A percentile compares a stretch with the other conserved stretches of the same genome.
Evolutionary conservation across 2,797 vertebrate species (phyloP).

Genomic region (Hydrophis major): DNA sequence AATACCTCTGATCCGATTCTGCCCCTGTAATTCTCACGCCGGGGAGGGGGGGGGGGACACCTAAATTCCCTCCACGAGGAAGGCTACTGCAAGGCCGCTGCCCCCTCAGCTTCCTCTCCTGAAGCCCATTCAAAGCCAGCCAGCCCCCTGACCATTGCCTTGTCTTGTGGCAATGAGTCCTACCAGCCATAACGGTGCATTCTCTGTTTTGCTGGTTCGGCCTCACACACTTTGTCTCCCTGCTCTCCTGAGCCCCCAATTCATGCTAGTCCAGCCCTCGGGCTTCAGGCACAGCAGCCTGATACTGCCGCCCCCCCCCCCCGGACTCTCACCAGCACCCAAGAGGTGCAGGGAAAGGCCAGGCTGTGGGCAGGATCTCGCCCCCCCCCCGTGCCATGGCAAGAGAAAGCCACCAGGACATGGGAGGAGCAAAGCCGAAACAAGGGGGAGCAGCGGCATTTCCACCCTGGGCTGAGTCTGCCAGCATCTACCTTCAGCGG

Average conservation of each 20-base stretch:
- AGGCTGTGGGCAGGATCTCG: fast-evolving
- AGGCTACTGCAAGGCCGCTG: neutral
- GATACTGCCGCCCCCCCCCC: neutral
- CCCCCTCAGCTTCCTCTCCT: neutral
- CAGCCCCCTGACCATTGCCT: neutral
- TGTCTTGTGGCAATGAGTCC: neutral
- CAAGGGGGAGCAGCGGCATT: neutral
- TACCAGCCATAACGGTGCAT: neutral
- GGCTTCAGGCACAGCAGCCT: neutral
- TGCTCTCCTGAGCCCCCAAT: neutral
- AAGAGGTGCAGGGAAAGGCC: neutral
- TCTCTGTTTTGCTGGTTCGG: neutral
- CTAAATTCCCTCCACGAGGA: neutral
- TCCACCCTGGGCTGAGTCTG: neutral
- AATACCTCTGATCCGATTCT: neutral
- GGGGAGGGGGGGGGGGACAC: no score
- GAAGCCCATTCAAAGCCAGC: neutral
- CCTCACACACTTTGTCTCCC: neutral
- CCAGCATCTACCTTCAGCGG: neutral
- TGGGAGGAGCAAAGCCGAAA: neutral
- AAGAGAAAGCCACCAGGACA: neutral
- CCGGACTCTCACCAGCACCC: neutral
- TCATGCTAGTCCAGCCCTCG: neutral
- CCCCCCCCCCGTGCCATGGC: neutral
- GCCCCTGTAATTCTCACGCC: neutral